A percentile compares a stretch with the other conserved stretches of the same genome.
These are phyloP conservation scores for Tursiops truncatus DNA, from an alignment of 2,113 vertebrate species.

Conservation along the genomic window DNA sequence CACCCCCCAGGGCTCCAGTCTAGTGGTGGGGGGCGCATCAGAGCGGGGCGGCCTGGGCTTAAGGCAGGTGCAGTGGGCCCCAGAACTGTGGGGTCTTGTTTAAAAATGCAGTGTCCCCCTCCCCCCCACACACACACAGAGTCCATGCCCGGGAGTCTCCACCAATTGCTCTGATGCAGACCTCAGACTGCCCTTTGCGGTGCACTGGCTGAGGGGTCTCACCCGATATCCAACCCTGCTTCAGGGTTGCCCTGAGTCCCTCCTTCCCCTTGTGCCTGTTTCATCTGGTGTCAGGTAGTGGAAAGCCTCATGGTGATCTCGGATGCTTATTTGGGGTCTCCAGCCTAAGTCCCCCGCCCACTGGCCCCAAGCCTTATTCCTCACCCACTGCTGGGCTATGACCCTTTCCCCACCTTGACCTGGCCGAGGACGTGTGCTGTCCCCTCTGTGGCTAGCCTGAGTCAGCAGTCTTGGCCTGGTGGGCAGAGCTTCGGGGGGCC, in stretches of 20 bases:
- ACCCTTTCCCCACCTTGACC: not conserved
- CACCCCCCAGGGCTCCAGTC: not conserved
- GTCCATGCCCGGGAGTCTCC: not conserved
- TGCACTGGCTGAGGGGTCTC: not conserved
- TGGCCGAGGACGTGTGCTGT: not conserved
- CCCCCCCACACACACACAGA: too few species aligned
- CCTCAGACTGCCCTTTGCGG: not conserved
- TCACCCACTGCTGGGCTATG: not conserved
- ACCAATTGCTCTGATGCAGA: not conserved
- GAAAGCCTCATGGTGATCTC: not conserved
- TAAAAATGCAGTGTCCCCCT: not conserved
- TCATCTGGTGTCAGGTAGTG: not conserved
- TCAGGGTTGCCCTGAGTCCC: not conserved
- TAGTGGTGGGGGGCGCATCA: not conserved
- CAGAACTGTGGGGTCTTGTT: not conserved
- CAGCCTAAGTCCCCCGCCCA: rapidly evolving
- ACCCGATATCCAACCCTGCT: too few species aligned
- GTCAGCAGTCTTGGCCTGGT: not conserved
- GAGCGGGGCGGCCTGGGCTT: not conserved
- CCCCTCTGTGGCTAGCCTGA: not conserved
- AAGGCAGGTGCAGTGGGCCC: not conserved
- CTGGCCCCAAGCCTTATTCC: not conserved
- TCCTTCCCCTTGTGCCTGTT: not conserved
- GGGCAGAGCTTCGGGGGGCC: not conserved
- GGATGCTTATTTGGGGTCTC: not conserved